phyloP scores from a whole-genome alignment of 2,113 vertebrate species.

The Suricata suricatta region DNA sequence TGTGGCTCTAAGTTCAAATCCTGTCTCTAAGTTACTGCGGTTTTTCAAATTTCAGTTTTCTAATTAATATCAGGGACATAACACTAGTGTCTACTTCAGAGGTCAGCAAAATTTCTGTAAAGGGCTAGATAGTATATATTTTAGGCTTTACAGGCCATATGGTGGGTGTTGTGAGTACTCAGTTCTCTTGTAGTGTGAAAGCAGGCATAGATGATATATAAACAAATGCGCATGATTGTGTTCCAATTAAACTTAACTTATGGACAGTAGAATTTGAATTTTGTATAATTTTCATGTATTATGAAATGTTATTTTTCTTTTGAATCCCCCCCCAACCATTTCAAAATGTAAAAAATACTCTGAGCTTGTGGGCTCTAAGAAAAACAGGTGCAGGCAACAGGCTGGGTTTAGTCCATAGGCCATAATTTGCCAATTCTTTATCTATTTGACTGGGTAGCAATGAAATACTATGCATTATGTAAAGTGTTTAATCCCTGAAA shows the following conservation, averaged over 20 bases:
- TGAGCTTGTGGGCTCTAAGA: neutral
- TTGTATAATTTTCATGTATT: neutral
- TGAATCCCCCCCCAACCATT: neutral
- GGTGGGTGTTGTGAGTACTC: neutral
- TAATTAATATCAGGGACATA: neutral
- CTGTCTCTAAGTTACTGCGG: neutral
- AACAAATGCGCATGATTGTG: neutral
- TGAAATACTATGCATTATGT: neutral
- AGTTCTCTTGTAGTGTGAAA: neutral
- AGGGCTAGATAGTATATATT: neutral
- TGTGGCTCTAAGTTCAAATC: neutral
- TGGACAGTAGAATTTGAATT: neutral
- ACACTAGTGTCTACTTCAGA: neutral
- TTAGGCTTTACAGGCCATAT: neutral
- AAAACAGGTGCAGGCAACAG: neutral
- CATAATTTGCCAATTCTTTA: neutral
- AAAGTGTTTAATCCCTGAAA: neutral
- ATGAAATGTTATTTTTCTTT: neutral
- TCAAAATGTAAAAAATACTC: neutral
- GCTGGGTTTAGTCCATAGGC: neutral
- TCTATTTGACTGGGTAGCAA: neutral
- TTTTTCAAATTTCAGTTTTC: neutral
- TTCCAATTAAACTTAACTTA: neutral
- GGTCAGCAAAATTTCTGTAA: neutral
- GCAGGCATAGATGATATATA: neutral